Evolutionary conservation across 2,113 vertebrate species (phyloP), one percentile per base, ranked within the genome.

Genomic region (Actenoides hombroni): DNA sequence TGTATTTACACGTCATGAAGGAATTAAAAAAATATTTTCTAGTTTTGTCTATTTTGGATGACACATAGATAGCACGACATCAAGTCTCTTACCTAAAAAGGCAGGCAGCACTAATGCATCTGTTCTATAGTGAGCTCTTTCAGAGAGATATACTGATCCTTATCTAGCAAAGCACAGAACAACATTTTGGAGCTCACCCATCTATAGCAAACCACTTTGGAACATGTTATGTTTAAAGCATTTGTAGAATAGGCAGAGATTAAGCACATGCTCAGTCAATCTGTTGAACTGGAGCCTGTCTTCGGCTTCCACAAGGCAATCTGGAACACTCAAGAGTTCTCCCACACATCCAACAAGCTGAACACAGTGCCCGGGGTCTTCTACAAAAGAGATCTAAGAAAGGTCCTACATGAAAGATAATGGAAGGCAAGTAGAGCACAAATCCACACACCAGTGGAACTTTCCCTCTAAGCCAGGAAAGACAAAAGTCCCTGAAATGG

Each of bases 111-210:
- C 31, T 77, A 46, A 57, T 24, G 12, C 2, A 2, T 31, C 35
- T 81, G 29, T 31, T 53, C 67, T 75, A 18, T 26, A 90, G 76
- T 0, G 15, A 87, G 54, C 42, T 60, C 14, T 86, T 67, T 64
- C 33, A 77, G 83, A 82, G 51, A 78, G 11, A 84, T 80, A 88
- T 80, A 56, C n/a, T 0, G 35, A 91, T 85, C 25, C 60, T 90
- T 88, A 83, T 70, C 76, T 53, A 91, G 35, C 31, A 92, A 89
- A 90, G 57, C 29, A 68, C 25, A 70, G 48, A 53, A 88, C 53
- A 61, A 68, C 61, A 40, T 90, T 93, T 92, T 92, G 92, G 88
- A 96, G 57, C 70, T 94, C 76, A 86, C 51, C 51, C 83, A 92
- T 78, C 73, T 90, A 53, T 5, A 88, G 83, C 29, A 86, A 81